A percentile compares a stretch with the other conserved stretches of the same genome.
These are phyloP conservation scores for Samia ricini DNA, from an alignment of 1,140 invertebrate genomes.

Conservation along the genomic window DNA sequence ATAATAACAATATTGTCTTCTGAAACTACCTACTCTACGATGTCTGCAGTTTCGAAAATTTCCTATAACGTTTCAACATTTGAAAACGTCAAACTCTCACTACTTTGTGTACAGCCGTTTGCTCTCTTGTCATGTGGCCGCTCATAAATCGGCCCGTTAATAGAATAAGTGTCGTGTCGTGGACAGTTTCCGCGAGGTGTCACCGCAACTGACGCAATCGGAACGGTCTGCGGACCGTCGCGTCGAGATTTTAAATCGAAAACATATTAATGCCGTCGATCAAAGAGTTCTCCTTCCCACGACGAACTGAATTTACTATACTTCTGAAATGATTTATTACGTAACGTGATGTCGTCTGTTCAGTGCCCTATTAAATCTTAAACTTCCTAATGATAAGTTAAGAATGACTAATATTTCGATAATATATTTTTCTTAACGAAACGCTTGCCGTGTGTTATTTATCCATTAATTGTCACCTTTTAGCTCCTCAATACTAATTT, in stretches of 20 bases:
- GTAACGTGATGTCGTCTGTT: too few species aligned
- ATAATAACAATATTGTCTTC: neutral
- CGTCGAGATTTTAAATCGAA: conserved; percentile 52
- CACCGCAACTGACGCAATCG: conserved; percentile 52
- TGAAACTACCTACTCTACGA: conserved; percentile 1
- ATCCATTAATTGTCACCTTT: too few species aligned
- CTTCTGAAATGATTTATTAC: too few species aligned
- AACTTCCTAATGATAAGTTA: too few species aligned
- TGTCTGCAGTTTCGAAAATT: neutral
- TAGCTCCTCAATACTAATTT: too few species aligned
- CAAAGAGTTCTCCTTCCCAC: conserved; percentile 55
- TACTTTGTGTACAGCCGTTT: conserved; percentile 35
- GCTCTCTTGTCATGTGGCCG: conserved; percentile 30
- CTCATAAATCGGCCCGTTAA: conserved; percentile 42
- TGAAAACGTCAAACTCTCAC: conserved; percentile 27
- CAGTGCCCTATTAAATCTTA: too few species aligned
- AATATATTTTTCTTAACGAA: too few species aligned
- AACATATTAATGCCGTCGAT: conserved; percentile 66
- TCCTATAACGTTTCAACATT: conserved; percentile 35
- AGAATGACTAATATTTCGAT: too few species aligned
- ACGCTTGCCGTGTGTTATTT: too few species aligned
- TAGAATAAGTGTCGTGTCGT: conserved; percentile 48
- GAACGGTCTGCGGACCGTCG: conserved; percentile 47
- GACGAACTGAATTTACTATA: conserved; percentile 31
- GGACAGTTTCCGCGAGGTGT: conserved; percentile 47